phyloP scores from a whole-genome alignment of 2,113 vertebrate species.

The Bostrychus sinensis region DNA sequence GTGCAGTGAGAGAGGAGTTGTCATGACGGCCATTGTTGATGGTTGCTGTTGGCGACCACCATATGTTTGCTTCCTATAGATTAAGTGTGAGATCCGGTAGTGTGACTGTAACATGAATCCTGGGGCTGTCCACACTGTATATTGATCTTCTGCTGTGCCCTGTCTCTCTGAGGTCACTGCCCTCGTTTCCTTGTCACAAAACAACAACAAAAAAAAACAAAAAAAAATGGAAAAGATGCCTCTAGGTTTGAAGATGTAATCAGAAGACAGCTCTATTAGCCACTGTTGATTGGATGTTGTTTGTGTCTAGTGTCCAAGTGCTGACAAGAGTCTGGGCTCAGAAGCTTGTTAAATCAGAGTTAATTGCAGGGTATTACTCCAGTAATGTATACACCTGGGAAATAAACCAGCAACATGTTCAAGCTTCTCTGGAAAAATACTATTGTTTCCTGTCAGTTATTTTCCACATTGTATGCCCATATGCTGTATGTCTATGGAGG shows the following conservation, averaged over 20 bases:
- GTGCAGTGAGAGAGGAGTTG: slow-evolving; percentile 18
- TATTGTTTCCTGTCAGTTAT: background rate
- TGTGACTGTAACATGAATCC: background rate
- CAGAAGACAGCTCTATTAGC: slow-evolving; percentile 9
- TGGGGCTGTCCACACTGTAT: background rate
- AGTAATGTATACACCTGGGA: background rate
- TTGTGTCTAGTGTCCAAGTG: background rate
- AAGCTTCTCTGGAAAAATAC: background rate
- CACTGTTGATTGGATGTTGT: slow-evolving; percentile 7
- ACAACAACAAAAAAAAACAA: too few species aligned
- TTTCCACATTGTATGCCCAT: background rate
- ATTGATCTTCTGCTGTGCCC: background rate
- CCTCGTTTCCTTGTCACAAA: background rate
- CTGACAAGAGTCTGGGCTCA: background rate
- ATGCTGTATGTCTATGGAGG: background rate
- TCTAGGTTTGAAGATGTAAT: background rate
- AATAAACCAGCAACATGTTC: background rate
- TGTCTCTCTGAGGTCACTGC: background rate
- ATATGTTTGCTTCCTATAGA: background rate
- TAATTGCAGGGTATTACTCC: slow-evolving; percentile 7
- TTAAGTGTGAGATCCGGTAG: background rate
- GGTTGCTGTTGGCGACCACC: slow-evolving; percentile 17
- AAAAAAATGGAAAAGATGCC: background rate
- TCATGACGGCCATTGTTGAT: background rate
- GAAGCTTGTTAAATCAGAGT: slow-evolving; percentile 21